Evolutionary conservation across 2,888 invertebrate species (phyloP), one percentile per base, ranked within the genome.

Genomic region (Oligia fasciuncula): DNA sequence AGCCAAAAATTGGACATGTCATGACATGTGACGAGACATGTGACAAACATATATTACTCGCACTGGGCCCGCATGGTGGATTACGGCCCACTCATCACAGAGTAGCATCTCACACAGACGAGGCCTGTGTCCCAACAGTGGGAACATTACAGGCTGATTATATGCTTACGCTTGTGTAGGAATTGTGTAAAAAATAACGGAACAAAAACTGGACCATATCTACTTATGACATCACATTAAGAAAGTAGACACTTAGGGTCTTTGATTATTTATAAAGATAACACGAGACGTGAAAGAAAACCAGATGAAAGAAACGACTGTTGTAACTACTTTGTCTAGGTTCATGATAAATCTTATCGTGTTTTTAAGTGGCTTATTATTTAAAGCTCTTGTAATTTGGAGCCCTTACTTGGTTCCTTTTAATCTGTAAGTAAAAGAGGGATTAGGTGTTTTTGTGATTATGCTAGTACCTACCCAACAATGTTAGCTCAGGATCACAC

Each of bases 401-500:
- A 17, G n/a, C 9, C 23, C 23, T 51, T 67, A 29, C 19, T 67
- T 40, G 23, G 4, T 43, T 80, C 17, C 13, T 40, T 79, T 40
- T 29, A 57, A 49, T 80, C 54, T 11, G 54, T 49, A 49, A 78
- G 29, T 23, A 62, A 49, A 65, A 62, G 4, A 51, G 40, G 40
- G 17, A 6, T 63, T 46, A 14, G 29, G 23, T 57, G 23, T 23
- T 8, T 8, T 23, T 57, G 8, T 54, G 8, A 19, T 54, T 8
- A 8, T 54, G 14, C 5, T 51, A 23, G 40, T 43, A 17, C 6
- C 19, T 35, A 35, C 35, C 35, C 2, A 57, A 49, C 6, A 51
- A 17, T 49, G 13, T 49, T 49, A 49, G 49, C 49, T 13, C 11
- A 46, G 11, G 11, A 5, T 17, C 17, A 51, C 14, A 13, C 4